phyloP scores from a whole-genome alignment of 1,140 invertebrate species.

The Drosophila punjabiensis region DNA sequence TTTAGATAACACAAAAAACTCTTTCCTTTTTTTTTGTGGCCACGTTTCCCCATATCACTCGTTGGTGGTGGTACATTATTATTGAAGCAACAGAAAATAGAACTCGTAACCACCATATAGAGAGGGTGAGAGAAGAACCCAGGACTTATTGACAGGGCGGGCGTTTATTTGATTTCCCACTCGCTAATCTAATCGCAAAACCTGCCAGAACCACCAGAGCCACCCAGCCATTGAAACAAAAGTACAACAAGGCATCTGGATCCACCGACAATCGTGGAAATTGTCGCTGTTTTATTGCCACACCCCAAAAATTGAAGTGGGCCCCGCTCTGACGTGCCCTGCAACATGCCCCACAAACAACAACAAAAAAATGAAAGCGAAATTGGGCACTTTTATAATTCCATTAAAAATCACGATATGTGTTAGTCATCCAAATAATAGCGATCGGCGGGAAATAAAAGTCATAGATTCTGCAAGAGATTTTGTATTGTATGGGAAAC shows the following conservation, averaged over 20 bases:
- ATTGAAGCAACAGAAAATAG: constrained; percentile 61
- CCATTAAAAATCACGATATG: constrained; percentile 40
- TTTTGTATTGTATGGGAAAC: not conserved
- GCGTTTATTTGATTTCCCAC: constrained; percentile 56
- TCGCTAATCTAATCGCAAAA: constrained; percentile 80
- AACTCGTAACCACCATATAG: constrained; percentile 33
- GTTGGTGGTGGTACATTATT: constrained; percentile 38
- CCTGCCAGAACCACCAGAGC: constrained; percentile 54
- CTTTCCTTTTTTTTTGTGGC: constrained; percentile 24
- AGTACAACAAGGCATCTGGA: constrained; percentile 67
- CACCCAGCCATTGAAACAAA: constrained; percentile 72
- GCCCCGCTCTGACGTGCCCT: constrained; percentile 21
- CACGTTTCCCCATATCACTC: constrained; percentile 52
- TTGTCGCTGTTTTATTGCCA: constrained; percentile 73
- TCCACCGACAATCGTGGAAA: constrained; percentile 32
- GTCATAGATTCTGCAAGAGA: not conserved
- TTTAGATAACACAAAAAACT: constrained; percentile 52
- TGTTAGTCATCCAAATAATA: constrained; percentile 24
- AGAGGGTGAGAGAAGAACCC: constrained; percentile 16
- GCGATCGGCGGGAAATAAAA: not conserved
- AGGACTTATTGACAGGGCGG: constrained; percentile 62
- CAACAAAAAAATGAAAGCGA: not conserved
- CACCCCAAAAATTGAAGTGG: constrained; percentile 59
- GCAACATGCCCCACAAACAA: constrained; percentile 19
- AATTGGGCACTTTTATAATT: constrained; percentile 34